These are phyloP conservation scores for Microctonus brassicae DNA, from an alignment of 2,888 invertebrate genomes.

Conservation along the genomic window DNA sequence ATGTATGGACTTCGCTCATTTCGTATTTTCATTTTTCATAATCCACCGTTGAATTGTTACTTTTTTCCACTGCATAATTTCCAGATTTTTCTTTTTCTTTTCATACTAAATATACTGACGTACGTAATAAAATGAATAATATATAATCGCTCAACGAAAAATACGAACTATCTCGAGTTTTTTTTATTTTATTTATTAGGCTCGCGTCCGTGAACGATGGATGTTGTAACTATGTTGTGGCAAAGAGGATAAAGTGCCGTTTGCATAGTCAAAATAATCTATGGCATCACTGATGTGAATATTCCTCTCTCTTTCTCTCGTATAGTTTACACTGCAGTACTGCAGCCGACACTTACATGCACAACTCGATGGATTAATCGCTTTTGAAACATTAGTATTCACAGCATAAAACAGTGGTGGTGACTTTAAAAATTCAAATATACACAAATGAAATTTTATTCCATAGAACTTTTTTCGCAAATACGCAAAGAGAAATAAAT, in stretches of 20 bases:
- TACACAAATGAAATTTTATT: conserved; percentile 4
- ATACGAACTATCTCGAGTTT: background rate
- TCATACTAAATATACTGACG: background rate
- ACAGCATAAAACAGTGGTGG: background rate
- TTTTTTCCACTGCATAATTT: background rate
- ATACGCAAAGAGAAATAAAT: background rate
- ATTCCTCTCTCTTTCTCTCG: background rate
- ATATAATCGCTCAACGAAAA: background rate
- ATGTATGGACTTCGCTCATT: background rate
- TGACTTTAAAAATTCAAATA: background rate
- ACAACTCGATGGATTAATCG: conserved; percentile 43
- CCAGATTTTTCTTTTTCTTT: background rate
- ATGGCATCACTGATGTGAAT: background rate
- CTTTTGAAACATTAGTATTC: conserved; percentile 45
- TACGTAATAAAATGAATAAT: background rate
- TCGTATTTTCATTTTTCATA: background rate
- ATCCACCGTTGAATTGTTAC: background rate
- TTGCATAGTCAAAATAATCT: background rate
- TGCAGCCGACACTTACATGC: conserved; percentile 48
- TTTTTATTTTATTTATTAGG: background rate
- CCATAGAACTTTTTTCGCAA: conserved; percentile 36
- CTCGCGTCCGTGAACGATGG: background rate
- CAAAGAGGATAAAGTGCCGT: background rate
- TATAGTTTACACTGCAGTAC: conserved; percentile 33
- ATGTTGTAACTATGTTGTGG: background rate